Evolutionary conservation across 2,888 invertebrate species (phyloP).

Genomic region (Endotricha flammealis): DNA sequence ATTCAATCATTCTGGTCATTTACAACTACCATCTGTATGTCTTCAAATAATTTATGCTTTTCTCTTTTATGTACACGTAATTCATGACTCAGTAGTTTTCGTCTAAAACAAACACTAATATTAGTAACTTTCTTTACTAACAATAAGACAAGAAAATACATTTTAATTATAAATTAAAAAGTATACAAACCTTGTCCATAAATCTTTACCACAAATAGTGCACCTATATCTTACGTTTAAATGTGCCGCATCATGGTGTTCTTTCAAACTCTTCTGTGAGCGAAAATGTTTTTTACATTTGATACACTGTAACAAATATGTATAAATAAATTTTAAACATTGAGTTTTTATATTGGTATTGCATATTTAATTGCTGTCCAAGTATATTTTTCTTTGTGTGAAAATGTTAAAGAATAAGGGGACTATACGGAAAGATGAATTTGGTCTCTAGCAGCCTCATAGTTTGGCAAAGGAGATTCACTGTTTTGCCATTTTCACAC

Average conservation of each 20-base stretch:
- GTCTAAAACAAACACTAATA: slow-evolving; percentile 1
- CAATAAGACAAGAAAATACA: too few relatives aligned
- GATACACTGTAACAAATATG: slow-evolving; percentile 21
- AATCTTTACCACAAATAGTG: slow-evolving; percentile 23
- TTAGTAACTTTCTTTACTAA: too few relatives aligned
- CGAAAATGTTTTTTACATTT: slow-evolving; percentile 27
- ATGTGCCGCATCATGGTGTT: slow-evolving; percentile 29
- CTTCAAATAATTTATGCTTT: slow-evolving; percentile 14
- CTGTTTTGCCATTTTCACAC: too few relatives aligned
- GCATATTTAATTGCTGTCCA: too few relatives aligned
- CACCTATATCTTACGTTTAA: slow-evolving; percentile 28
- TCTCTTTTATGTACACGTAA: slow-evolving; percentile 15
- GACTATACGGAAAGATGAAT: too few relatives aligned
- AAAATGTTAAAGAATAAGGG: too few relatives aligned
- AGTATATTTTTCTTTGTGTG: too few relatives aligned
- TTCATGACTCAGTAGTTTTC: slow-evolving; percentile 16
- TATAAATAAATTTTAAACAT: too few relatives aligned
- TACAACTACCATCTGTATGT: slow-evolving; percentile 6
- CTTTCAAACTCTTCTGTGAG: slow-evolving; percentile 20
- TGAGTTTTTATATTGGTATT: too few relatives aligned
- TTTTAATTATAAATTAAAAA: too few relatives aligned
- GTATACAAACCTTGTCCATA: slow-evolving; percentile 22
- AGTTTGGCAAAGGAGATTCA: too few relatives aligned
- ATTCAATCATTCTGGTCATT: neutral
- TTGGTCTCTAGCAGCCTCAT: too few relatives aligned